Conservation (phyloP, 2,113 vertebrate species). For the Ailuropoda melanoleuca region DNA sequence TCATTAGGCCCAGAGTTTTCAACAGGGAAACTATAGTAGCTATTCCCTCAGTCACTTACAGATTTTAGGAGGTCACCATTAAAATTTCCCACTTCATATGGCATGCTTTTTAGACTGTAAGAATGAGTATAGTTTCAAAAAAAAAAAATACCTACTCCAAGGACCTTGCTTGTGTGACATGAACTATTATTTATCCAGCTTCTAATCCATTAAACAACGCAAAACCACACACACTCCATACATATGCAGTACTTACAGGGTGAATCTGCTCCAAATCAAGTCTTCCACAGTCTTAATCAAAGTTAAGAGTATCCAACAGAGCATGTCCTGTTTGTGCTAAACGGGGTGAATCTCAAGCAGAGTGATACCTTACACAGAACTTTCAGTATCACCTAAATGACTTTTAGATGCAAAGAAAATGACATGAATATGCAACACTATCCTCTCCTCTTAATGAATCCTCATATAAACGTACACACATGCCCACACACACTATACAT, state of each 20-base stretch:
- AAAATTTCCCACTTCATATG: neutral
- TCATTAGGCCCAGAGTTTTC: neutral
- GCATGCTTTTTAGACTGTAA: neutral
- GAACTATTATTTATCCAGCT: neutral
- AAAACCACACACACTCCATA: neutral
- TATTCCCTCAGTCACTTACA: neutral
- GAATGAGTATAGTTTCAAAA: neutral
- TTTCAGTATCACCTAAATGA: slow-evolving; percentile 9
- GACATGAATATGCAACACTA: slow-evolving; percentile 24
- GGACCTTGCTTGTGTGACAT: neutral
- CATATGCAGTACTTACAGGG: neutral
- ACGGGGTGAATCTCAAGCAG: slow-evolving; percentile 30
- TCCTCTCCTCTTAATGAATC: slow-evolving; percentile 47
- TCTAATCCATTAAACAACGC: neutral
- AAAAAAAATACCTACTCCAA: neutral
- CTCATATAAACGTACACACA: neutral
- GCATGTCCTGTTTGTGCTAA: neutral
- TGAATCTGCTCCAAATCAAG: neutral
- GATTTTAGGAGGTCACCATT: neutral
- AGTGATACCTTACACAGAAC: slow-evolving; percentile 55
- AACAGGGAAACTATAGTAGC: neutral
- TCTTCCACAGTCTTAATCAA: neutral
- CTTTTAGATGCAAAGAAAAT: slow-evolving; percentile 57
- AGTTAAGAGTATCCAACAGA: neutral
- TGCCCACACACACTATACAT: neutral